Base-by-base conservation (phyloP, 1,140 invertebrate species). In the Brachionus angularis region DNA sequence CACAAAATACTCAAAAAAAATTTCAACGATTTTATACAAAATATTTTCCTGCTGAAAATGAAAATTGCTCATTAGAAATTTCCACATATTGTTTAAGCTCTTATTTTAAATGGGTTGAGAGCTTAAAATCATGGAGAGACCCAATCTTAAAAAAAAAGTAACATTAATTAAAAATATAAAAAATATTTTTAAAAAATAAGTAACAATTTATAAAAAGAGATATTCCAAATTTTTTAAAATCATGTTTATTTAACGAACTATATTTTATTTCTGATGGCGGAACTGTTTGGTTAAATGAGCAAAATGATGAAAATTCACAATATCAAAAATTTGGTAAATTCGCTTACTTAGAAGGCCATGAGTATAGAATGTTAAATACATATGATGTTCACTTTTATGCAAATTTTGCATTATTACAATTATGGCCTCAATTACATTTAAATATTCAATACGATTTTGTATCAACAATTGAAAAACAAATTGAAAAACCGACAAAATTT, bases 341-440 rank as follows among this genome's bases (percentile, higher is more conserved):
- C 76, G 83, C 77, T 33, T 84, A 84, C 74, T 75, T 84, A 18
- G 83, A 84, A 79, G 82, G 82, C 80, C 92, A 94, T 77, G 92
- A 96, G 79, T 96, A 96, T 79, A 85, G 90, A 75, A 95, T 96
- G 91, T 92, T 91, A 76, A 95, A 94, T 78, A 94, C 92, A 0
- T 96, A 95, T 79, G 92, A 96, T 82, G 93, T 96, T 16, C 92
- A 95, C 82, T 93, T 93, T 81, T 96, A 96, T 81, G 91, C 93
- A 7, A 93, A 91, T 2, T 92, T 90, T 78, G 89, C 91, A 3
- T 82, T 96, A 72, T 85, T 88, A 21, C 86, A 88, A 81, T 84
- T 94, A 29, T 96, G 91, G 90, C 93, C 93, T 18, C 86, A 91
- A 81, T 82, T 96, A 75, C 91, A 96, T 80, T 84, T 84, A 5